These are phyloP conservation scores for Semaprochilodus insignis DNA, from an alignment of 2,797 vertebrate species.

Conservation along the genomic window DNA sequence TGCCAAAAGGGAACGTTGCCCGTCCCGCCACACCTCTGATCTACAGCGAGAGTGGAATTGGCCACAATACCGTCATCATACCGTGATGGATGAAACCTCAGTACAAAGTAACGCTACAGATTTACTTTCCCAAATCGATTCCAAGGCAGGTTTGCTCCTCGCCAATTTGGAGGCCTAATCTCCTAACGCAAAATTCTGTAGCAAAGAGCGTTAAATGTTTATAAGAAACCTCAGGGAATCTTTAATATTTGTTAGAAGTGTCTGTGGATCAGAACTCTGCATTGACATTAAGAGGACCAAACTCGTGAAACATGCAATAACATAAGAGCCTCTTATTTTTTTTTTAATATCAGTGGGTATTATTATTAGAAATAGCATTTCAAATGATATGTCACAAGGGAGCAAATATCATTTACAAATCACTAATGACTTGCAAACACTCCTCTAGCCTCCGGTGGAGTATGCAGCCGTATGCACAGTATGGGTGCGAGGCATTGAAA, in stretches of 20 bases:
- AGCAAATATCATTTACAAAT: conserved; percentile 99
- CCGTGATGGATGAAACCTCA: conserved; percentile 51
- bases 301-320: conserved; percentile 84
- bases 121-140: conserved; percentile 33
- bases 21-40: conserved; percentile 61
- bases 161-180: conserved; percentile 48
- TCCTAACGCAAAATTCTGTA: conserved; percentile 12
- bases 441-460: conserved; percentile 92
- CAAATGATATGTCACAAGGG: conserved; percentile 99
- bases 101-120: conserved; percentile 37
- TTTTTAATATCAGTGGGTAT: conserved; percentile 96
- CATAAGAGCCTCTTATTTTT: conserved; percentile 89
- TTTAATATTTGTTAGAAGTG: conserved; percentile 86
- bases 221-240: conserved; percentile 87
- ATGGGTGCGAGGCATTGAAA: conserved; percentile 69
- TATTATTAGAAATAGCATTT: conserved; percentile 96
- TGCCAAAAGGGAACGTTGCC: conserved; percentile 55
- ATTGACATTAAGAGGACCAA: conserved; percentile 78
- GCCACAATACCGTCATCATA: conserved; percentile 50
- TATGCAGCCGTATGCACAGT: conserved; percentile 83
- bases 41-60: conserved; percentile 37
- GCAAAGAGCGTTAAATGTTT: conserved; percentile 71
- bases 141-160: conserved; percentile 42
- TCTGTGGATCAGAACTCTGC: conserved; percentile 81
- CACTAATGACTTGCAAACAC: conserved; percentile 98